Base-by-base conservation (phyloP, 2,888 invertebrate species). In the Phasia obesa region DNA sequence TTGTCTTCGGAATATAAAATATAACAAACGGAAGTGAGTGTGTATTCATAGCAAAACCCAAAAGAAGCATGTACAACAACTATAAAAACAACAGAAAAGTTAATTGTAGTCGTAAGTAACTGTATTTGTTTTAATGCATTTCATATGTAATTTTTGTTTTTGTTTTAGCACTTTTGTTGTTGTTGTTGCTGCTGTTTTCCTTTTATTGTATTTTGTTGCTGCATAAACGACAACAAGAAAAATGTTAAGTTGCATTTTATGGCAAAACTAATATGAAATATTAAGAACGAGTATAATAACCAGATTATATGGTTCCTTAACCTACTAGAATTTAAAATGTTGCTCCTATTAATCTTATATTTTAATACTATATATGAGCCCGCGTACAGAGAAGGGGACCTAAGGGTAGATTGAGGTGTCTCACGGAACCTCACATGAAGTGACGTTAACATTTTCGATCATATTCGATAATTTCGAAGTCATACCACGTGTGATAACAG, bases 1-100 rank as follows among this genome's bases (percentile, higher is more conserved):
- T 83, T 83, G 78, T 83, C 82, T 78, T 65, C 70, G 70, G 65
- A 83, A 83, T 75, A 83, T 83, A 83, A 83, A 83, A 77, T 83
- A 78, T 70, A 65, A 75, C 74, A 70, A 83, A 78, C 82, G 82
- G 82, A 83, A 75, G 74, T 70, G 23, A 75, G 38, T 70, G 38
- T 64, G 65, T 70, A 57, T 69, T 71, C 62, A 38, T 67, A 78
- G 49, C 31, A 65, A 42, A 55, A 60, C 31, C 17, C 15, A 31
- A 21, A 53, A 75, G 2, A 44, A 19, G 67, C 31, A 11, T 38
- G 25, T 49, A 62, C 35, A 53, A 53, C 59, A 55, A 57, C 55
- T 15, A 23, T 27, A 55, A 17, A 59, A 59, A 27, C 4, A 64
- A 47, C 5, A 19, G 9, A 73, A 57, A 55, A 74, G 64, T 74